Base-by-base conservation (phyloP, 1,140 invertebrate genomes). In the Tigriopus japonicus region DNA sequence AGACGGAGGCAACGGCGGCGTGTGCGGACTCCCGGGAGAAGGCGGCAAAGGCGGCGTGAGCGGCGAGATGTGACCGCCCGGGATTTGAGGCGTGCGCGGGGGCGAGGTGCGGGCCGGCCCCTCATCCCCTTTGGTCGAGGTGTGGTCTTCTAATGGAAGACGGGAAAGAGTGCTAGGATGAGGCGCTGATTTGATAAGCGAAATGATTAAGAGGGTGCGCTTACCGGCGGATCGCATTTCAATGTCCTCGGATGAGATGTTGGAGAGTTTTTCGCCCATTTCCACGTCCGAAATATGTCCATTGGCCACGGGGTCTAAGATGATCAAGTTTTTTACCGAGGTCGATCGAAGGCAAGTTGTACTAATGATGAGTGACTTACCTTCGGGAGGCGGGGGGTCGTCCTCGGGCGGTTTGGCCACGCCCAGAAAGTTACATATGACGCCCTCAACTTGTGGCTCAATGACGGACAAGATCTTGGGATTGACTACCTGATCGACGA, bases 401-500 rank as follows among this genome's bases (percentile, higher is more conserved):
- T 54, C 24, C 6, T 54, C 24, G 2, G 52, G 24, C 14, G 79
- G 81, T 64, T 76, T 78, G 63, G 84, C 78, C 52, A 92, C 79
- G 21, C 87, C 86, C n/a, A 93, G 71, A 69, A 83, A 86, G 68
- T 85, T 82, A 69, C 89, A 92, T 0, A 92, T 84, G 12, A 88
- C 80, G 67, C 90, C 85, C 71, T 91, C 87, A 52, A 94, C 87
- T 75, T 87, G 82, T 7, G 88, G 85, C 68, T 87, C 81, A 69
- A 94, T 91, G 1, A 88, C 78, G 28, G 72, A 67, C 63, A 83
- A 80, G 6, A 93, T 83, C 75, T 93, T 93, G 3, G 88, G 87
- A 72, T 92, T 90, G 0, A 95, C 87, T 0, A 93, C 87, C 77
- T 95, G 90, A 71, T 94, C 88, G 0, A 94, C 87, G 62, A 96